Evolutionary conservation across 1,140 invertebrate species (phyloP).

Genomic region (Apolygus lucorum): DNA sequence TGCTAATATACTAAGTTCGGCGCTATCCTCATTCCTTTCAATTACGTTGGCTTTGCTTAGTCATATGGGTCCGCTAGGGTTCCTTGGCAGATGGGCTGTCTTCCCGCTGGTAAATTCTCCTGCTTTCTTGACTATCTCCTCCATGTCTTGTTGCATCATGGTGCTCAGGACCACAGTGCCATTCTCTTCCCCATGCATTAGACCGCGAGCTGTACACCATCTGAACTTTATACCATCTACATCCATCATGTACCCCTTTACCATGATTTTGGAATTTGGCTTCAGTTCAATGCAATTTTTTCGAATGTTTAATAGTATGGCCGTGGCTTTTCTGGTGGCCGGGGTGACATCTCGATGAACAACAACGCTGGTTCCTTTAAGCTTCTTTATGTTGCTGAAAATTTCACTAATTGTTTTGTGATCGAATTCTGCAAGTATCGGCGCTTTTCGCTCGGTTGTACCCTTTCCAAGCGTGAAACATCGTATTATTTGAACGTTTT

Average conservation of each 20-base stretch:
- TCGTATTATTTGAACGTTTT: not conserved
- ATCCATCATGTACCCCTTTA: not conserved
- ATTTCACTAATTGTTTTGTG: not conserved
- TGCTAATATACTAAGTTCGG: not conserved
- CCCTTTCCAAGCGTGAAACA: not conserved
- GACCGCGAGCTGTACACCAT: not conserved
- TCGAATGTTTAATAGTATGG: not conserved
- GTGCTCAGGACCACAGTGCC: not conserved
- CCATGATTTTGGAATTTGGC: not conserved
- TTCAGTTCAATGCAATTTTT: not conserved
- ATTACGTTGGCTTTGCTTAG: not conserved
- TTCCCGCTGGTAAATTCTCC: not conserved
- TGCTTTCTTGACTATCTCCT: not conserved
- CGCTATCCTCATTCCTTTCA: not conserved
- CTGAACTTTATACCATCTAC: not conserved
- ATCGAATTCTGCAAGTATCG: not conserved
- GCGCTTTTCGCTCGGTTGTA: not conserved
- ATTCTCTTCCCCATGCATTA: not conserved
- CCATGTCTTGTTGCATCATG: not conserved
- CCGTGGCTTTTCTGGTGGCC: not conserved
- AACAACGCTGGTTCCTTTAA: not conserved
- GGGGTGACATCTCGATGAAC: not conserved
- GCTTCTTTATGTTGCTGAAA: not conserved
- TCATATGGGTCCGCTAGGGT: not conserved
- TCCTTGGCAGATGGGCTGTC: not conserved